Evolutionary conservation across 2,113 vertebrate species (phyloP), one percentile per base, ranked within the genome.

Genomic region (Hucho hucho): DNA sequence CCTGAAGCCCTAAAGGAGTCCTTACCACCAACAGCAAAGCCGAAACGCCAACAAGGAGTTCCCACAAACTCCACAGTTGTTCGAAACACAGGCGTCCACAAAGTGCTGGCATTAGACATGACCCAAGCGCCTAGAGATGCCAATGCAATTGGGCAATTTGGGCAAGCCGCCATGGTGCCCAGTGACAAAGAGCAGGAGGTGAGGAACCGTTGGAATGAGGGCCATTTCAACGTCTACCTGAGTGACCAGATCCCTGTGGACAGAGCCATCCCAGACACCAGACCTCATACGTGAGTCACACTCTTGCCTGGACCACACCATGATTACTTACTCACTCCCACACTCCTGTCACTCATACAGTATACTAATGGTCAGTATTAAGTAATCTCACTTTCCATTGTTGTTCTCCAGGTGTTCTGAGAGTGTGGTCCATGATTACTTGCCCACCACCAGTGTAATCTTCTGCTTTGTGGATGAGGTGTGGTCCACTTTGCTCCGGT

Each of bases 401-500:
- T 13, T 71, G 4, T 70, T 25, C 82, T 77, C 6, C 79, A 99
- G 98, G 81, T 99, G 98, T 90, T 86, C 91, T 0, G 84, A 95
- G 70, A 93, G 91, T 69, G 28, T 87, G 26, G 94, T 99, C 53
- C 97, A 97, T 1, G 53, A 97, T 0, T 86, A 95, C 75, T 91
- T 99, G 24, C 98, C 97, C 0, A 93, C 87, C 77, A 98, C 97
- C 83, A 96, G 89, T 3, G 85, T 99, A 86, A 97, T 99, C 85
- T 96, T 99, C 92, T 99, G 98, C 81, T 99, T 99, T 0, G 96
- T 99, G 85, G 97, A 99, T 5, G 98, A 99, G 72, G 97, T 98
- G 61, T 99, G 98, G 98, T 98, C 97, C n/a, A 92, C 97, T 0
- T 95, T 99, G 0, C 91, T 99, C 2, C 94, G 98, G 82, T 98